phyloP scores from a whole-genome alignment of 2,113 vertebrate species.

The Anolis carolinensis region DNA sequence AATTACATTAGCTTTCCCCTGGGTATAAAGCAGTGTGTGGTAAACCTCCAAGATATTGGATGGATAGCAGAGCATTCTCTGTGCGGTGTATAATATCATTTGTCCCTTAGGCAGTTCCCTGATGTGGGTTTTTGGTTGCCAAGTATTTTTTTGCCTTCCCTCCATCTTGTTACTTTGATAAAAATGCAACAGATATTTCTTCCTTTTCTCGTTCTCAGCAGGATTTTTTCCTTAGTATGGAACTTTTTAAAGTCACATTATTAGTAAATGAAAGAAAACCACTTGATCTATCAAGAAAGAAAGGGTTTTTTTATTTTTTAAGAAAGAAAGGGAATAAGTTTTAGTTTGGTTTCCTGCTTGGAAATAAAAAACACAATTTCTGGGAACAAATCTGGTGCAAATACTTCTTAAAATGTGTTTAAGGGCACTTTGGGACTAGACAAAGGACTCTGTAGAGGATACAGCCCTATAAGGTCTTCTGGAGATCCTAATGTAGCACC shows the following conservation, averaged over 20 bases:
- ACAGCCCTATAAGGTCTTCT: too few species aligned
- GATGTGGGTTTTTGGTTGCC: not conserved
- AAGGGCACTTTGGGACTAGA: too few species aligned
- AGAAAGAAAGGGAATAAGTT: not conserved
- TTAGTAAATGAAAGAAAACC: not conserved
- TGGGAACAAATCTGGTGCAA: too few species aligned
- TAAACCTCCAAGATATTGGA: not conserved
- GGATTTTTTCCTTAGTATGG: not conserved
- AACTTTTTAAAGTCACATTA: slow-evolving; percentile 26
- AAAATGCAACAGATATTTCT: not conserved
- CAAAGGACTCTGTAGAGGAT: too few species aligned
- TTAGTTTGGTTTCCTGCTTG: not conserved
- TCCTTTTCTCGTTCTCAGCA: not conserved
- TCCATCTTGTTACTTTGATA: slow-evolving; percentile 3
- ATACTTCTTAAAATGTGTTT: too few species aligned
- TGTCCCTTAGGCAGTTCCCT: slow-evolving; percentile 12
- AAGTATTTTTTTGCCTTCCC: not conserved
- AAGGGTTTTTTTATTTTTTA: not conserved
- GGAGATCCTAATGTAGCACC: too few species aligned
- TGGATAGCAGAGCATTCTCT: rapidly evolving
- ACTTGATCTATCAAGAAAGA: slow-evolving; percentile 2
- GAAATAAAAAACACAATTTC: not conserved
- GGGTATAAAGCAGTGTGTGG: not conserved
- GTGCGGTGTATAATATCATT: rapidly evolving
- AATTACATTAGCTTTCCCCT: not conserved